Evolutionary conservation across 2,113 vertebrate genomes (phyloP).

Genomic region (Melanotaenia duboulayi): DNA sequence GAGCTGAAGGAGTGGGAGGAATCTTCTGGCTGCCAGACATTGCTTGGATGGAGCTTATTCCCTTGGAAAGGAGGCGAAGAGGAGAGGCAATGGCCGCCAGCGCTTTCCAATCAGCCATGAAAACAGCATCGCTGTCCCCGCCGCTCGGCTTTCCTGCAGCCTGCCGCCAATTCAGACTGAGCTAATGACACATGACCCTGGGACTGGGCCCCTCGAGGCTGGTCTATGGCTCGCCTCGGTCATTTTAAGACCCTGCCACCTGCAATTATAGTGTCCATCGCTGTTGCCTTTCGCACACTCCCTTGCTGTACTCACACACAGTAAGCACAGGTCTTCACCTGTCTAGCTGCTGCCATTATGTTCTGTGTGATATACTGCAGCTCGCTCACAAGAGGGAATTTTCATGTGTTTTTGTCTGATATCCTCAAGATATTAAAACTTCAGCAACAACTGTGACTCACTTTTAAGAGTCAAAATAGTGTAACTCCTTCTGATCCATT

Average conservation of each 20-base stretch:
- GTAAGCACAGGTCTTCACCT: constrained; percentile 23
- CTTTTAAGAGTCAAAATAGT: constrained; percentile 11
- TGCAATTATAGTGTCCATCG: constrained; percentile 27
- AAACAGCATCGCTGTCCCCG: constrained; percentile 56
- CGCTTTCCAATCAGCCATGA: constrained; percentile 67
- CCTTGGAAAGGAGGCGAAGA: constrained; percentile 52
- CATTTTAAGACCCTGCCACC: constrained; percentile 36
- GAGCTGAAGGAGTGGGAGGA: constrained; percentile 42
- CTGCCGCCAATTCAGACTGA: constrained; percentile 54
- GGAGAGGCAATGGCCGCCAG: constrained; percentile 50
- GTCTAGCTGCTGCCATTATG: constrained; percentile 10
- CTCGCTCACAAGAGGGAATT: not conserved
- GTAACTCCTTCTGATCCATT: too few species aligned
- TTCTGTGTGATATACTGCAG: constrained; percentile 9
- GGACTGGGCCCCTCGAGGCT: constrained; percentile 11
- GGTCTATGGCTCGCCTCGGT: constrained; percentile 34
- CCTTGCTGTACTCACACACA: not conserved
- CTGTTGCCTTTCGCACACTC: constrained; percentile 15
- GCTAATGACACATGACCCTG: constrained; percentile 62
- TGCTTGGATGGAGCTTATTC: constrained; percentile 51
- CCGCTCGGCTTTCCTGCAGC: constrained; percentile 43
- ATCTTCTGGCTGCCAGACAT: constrained; percentile 23
- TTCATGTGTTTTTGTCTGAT: constrained; percentile 12
- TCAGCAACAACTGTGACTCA: constrained; percentile 6
- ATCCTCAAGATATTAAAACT: not conserved